A percentile compares a stretch with the other conserved stretches of the same genome.
phyloP scores from a whole-genome alignment of 2,888 invertebrate genomes.

The Spisula subtruncata region DNA sequence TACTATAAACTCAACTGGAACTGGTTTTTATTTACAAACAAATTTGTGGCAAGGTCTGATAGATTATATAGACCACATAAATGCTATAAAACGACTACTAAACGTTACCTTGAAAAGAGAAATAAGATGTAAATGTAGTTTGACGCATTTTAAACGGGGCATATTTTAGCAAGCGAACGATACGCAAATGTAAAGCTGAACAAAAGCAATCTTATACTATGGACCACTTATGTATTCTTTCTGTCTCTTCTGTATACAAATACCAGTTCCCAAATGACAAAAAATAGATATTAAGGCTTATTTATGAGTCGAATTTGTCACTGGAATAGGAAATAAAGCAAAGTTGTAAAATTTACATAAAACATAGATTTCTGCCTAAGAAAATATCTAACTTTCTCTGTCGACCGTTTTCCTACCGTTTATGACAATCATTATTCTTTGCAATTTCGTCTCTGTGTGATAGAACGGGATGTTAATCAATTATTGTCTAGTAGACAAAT shows the following conservation, averaged over 20 bases:
- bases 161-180: no score
- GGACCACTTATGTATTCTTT: no score
- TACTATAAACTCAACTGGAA: no score
- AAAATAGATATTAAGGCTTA: neutral
- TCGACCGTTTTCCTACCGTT: neutral
- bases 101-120: no score
- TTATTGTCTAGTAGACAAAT: neutral
- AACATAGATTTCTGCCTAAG: neutral
- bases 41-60: no score
- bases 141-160: no score
- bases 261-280: neutral
- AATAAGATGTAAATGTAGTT: no score
- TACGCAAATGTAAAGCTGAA: no score
- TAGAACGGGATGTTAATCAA: neutral
- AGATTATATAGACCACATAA: no score
- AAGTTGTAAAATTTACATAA: slow-evolving; percentile 14
- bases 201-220: no score
- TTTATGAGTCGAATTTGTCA: neutral
- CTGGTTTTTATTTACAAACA: neutral
- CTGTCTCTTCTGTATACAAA: neutral
- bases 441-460: neutral
- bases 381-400: neutral
- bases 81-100: no score
- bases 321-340: neutral
- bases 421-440: neutral